Conservation (phyloP, 1,140 invertebrate genomes). For the Pseudoatta argentina region DNA sequence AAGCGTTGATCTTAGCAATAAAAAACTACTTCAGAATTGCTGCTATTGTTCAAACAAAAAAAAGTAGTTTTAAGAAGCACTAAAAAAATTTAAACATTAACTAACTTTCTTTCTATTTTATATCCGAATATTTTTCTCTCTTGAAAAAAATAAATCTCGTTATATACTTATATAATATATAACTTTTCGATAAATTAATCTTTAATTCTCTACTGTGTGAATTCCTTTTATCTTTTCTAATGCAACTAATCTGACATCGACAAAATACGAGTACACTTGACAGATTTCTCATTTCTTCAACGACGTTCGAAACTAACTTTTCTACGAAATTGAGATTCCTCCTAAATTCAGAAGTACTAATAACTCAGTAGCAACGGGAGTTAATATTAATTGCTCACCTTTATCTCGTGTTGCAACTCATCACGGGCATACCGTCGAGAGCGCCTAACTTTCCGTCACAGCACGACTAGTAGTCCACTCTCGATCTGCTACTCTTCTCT, state of each 20-base stretch:
- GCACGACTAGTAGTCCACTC: slow-evolving; percentile 54
- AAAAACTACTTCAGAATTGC: not conserved
- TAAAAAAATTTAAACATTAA: slow-evolving; percentile 5
- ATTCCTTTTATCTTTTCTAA: not conserved
- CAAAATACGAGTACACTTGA: not conserved
- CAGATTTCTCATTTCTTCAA: slow-evolving; percentile 18
- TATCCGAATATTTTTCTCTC: not conserved
- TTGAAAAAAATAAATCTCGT: not conserved
- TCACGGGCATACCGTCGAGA: slow-evolving; percentile 66
- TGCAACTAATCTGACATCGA: not conserved
- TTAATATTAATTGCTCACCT: slow-evolving; percentile 64
- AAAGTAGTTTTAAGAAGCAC: not conserved
- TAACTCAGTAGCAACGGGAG: too few species aligned
- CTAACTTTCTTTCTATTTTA: not conserved
- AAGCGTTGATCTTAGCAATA: not conserved
- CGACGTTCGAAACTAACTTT: slow-evolving; percentile 14
- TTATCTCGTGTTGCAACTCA: slow-evolving; percentile 67
- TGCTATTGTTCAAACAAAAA: not conserved
- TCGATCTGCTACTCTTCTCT: slow-evolving; percentile 31
- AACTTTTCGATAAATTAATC: not conserved
- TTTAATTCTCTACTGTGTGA: not conserved
- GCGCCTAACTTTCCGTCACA: slow-evolving; percentile 54
- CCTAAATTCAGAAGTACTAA: not conserved
- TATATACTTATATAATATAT: not conserved
- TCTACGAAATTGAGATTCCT: not conserved